Evolutionary conservation across 2,888 invertebrate genomes (phyloP), one percentile per base, ranked within the genome.

Genomic region (Torymus texanus): DNA sequence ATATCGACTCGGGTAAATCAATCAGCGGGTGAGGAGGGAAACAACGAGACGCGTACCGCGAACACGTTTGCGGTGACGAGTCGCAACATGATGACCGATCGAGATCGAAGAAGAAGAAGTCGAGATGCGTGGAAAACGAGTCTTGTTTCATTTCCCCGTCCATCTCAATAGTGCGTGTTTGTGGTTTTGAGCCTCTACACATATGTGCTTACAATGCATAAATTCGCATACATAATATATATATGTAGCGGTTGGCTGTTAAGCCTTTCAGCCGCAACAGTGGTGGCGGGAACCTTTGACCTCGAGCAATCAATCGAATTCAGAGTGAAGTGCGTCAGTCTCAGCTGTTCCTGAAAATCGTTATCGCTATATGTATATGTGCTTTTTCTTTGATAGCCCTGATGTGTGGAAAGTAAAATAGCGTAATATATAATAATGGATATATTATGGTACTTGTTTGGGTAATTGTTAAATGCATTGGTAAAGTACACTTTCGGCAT

Each of bases 91-190:
- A 65, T 65, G 65, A 51, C 13, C 12, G 66, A 53, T 67, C 10
- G 68, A 16, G n/a, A 56, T 68, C 59, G 50, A 65, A 41, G 41
- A 41, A 41, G 41, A 41, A 41, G 41, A 41, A 74, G 50, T 50
- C 29, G 56, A 74, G 65, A 74, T 21, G 41, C 65, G 65, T 56
- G 65, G 56, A 74, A 74, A 74, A 56, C 41, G 18, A 65, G 65
- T 56, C n/a, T 74, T 41, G 14, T 41, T 65, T 50, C 24, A 14
- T 56, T 55, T 41, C 10, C 62, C 63, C 16, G 53, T 61, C 11
- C 53, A 53, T 62, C 51, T 61, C 59, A 61, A 62, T 72, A 16
- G 53, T 12, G 62, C 10, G 14, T 59, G 67, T 2, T 14, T 61
- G 61, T 41, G 41, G 61, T 24, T 24, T 61, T 21, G 13, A 8